A percentile compares a stretch with the other conserved stretches of the same genome.
Conservation (phyloP, 2,113 vertebrate species). For the Syngnathus scovelli region DNA sequence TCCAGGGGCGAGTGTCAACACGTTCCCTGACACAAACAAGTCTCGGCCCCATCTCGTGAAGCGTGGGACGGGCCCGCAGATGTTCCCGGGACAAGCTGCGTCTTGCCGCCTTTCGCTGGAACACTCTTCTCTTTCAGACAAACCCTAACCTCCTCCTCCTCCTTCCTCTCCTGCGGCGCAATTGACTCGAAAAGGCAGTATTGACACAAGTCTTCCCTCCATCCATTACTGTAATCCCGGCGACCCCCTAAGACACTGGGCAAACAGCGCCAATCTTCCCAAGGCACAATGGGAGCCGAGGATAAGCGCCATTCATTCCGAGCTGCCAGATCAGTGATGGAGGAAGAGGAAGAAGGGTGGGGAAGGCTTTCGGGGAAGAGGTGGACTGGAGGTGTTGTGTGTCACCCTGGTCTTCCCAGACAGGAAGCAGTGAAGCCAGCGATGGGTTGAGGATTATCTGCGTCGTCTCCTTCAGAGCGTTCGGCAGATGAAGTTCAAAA, state of each 20-base stretch:
- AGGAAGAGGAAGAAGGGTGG: conserved; percentile 8
- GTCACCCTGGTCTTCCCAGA: conserved; percentile 52
- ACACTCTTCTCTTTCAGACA: conserved; percentile 83
- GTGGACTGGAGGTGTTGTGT: conserved; percentile 40
- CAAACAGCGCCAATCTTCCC: conserved; percentile 54
- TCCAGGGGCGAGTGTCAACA: conserved; percentile 80
- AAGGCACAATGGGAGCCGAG: conserved; percentile 33
- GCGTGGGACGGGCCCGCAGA: conserved; percentile 91
- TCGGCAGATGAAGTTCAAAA: conserved; percentile 65
- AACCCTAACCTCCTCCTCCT: conserved; percentile 73
- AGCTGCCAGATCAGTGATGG: background rate
- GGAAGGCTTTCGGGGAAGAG: conserved; percentile 34
- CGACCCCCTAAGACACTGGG: conserved; percentile 49
- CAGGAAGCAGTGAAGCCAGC: conserved; percentile 65
- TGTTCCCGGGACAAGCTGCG: conserved; percentile 86
- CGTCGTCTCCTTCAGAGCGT: conserved; percentile 62
- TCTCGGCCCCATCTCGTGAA: conserved; percentile 85
- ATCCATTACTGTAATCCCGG: conserved; percentile 73
- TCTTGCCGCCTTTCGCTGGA: conserved; percentile 89
- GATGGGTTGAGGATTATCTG: conserved; percentile 66
- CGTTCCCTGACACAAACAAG: conserved; percentile 89
- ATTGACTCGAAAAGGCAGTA: conserved; percentile 58
- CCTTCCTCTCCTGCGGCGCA: conserved; percentile 68
- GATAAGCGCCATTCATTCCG: conserved; percentile 39
- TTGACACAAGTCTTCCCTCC: conserved; percentile 71